Conservation (phyloP, 2,797 vertebrate species). For the Picus viridis region DNA sequence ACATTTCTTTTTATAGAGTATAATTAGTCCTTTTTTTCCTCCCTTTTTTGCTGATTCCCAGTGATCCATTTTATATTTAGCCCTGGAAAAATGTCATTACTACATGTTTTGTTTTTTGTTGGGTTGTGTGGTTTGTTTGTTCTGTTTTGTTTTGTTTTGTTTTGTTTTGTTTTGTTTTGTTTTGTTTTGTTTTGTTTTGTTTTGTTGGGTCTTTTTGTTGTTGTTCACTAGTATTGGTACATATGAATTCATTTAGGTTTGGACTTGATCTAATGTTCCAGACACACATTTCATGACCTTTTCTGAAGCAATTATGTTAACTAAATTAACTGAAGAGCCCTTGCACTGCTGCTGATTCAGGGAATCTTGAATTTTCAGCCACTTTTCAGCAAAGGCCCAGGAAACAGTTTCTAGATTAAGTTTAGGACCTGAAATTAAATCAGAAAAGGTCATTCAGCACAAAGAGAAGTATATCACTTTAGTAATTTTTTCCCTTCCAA, state of each 20-base stretch:
- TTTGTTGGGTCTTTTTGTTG: background rate
- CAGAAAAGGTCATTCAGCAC: background rate
- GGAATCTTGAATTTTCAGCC: background rate
- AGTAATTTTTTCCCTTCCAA: background rate
- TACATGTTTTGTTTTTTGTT: background rate
- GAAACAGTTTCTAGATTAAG: background rate
- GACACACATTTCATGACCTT: background rate
- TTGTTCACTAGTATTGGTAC: background rate
- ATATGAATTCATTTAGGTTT: background rate
- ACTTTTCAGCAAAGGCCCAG: background rate
- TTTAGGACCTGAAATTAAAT: slow-evolving; percentile 3
- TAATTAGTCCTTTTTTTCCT: background rate
- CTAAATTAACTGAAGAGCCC: slow-evolving; percentile 14
- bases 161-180: background rate
- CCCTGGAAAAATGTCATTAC: background rate
- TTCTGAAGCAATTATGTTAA: background rate
- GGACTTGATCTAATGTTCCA: background rate
- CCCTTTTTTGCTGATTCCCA: background rate
- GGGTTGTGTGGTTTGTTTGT: background rate
- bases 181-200: background rate
- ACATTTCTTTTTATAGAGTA: background rate
- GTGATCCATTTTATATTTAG: background rate
- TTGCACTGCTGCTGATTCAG: background rate
- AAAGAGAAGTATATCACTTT: background rate
- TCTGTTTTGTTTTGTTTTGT: background rate